Conservation (phyloP, 2,113 vertebrate genomes). For the Calonectris borealis region DNA sequence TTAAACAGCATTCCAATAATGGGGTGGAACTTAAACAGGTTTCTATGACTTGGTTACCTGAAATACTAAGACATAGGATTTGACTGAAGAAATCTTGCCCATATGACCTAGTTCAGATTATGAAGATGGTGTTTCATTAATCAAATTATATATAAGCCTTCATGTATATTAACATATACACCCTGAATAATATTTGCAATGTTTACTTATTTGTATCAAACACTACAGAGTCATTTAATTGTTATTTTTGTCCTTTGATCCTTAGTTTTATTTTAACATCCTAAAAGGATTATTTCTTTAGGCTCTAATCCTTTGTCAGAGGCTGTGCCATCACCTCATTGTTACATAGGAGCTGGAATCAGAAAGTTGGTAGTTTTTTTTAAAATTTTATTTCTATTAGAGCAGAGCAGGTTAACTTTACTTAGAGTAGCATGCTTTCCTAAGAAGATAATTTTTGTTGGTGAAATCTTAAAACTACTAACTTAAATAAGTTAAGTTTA, state of each 20-base stretch:
- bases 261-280: background rate
- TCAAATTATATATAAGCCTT: background rate
- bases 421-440: background rate
- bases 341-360: background rate
- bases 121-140: background rate
- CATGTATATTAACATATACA: background rate
- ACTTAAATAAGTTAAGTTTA: background rate
- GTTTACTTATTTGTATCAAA: background rate
- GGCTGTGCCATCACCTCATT: background rate
- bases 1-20: background rate
- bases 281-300: constrained; percentile 3
- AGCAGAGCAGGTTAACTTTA: background rate
- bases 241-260: background rate
- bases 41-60: background rate
- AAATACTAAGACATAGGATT: background rate
- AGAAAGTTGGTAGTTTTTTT: background rate
- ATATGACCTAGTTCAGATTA: background rate
- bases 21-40: background rate
- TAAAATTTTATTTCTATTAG: background rate
- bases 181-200: background rate
- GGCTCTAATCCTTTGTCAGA: background rate
- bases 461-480: background rate
- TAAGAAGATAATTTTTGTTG: background rate
- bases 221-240: background rate
- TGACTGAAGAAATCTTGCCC: background rate